Evolutionary conservation across 2,888 invertebrate genomes (phyloP), one percentile per base, ranked within the genome.

Genomic region (Cenopis cana): DNA sequence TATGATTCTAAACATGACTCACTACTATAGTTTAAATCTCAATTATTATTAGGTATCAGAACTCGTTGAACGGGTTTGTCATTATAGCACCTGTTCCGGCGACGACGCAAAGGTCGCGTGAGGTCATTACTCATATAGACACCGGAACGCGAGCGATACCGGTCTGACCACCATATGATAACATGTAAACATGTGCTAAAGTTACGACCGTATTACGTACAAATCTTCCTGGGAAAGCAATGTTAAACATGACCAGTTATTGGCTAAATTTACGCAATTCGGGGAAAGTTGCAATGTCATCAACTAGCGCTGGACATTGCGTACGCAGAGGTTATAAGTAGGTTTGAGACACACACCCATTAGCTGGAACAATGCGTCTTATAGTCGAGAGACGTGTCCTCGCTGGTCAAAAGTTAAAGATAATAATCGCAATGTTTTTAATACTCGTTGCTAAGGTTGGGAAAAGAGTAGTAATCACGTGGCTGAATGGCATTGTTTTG

Each of bases 151-250:
- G 76, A 69, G 65, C 75, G 65, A 50, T 83, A 89, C 91, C 89
- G 89, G 93, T 92, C 88, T 84, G 84, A 83, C 89, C 73, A 83
- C 87, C 88, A 89, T 85, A 83, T 91, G 92, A 85, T 82, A 83
- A 79, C 79, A 82, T 81, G 80, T 79, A 81, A 80, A 81, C 81
- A 83, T 78, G 77, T 73, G 75, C 78, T 77, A 79, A 80, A 78
- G 79, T 81, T 81, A 79, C 79, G 75, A 77, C 74, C 73, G 74
- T 49, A 72, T 81, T 84, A 82, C 80, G 82, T 79, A 83, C 80
- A 81, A 83, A 81, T 80, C 81, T 86, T 79, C 76, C 76, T 76
- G 77, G 79, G 79, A 82, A 80, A 81, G 80, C 76, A 79, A 80
- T 77, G 76, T 78, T 75, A 81, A 82, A 84, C 79, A 82, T 77